These are phyloP conservation scores for Chouioia cunea DNA, from an alignment of 2,888 invertebrate species.

Conservation along the genomic window DNA sequence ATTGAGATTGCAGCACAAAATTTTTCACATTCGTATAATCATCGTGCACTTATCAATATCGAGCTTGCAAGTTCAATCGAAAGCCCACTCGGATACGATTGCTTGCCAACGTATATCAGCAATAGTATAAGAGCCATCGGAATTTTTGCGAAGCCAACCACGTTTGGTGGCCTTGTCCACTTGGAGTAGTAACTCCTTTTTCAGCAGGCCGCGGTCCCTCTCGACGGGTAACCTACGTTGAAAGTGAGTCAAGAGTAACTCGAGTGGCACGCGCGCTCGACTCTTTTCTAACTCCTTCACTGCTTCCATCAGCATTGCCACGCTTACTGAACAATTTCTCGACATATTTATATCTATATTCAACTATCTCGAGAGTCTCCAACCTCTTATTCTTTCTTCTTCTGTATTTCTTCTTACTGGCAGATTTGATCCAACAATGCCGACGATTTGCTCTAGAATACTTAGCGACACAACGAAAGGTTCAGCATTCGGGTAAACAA, in stretches of 20 bases:
- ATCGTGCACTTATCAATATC: too few species aligned
- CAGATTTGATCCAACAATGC: neutral
- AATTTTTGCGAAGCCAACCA: slow-evolving; percentile 54
- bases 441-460: neutral
- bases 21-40: too few species aligned
- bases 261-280: slow-evolving; percentile 52
- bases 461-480: neutral
- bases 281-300: slow-evolving; percentile 54
- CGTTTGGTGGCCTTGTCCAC: slow-evolving; percentile 55
- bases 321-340: slow-evolving; percentile 47
- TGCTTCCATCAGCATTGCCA: slow-evolving; percentile 55
- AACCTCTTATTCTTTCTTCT: too few species aligned
- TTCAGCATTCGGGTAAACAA: neutral
- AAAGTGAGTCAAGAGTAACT: slow-evolving; percentile 55
- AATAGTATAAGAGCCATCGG: slow-evolving; percentile 53
- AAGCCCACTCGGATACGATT: slow-evolving; percentile 32
- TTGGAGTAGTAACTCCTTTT: slow-evolving; percentile 53
- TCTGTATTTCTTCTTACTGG: neutral
- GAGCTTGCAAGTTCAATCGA: slow-evolving; percentile 11
- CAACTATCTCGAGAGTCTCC: too few species aligned
- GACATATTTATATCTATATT: too few species aligned
- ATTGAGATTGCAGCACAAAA: too few species aligned
- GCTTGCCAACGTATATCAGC: slow-evolving; percentile 51
- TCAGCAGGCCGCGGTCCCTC: slow-evolving; percentile 48
- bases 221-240: slow-evolving; percentile 53